Evolutionary conservation across 2,113 vertebrate genomes (phyloP), one percentile per base, ranked within the genome.

Genomic region (Sardina pilchardus): DNA sequence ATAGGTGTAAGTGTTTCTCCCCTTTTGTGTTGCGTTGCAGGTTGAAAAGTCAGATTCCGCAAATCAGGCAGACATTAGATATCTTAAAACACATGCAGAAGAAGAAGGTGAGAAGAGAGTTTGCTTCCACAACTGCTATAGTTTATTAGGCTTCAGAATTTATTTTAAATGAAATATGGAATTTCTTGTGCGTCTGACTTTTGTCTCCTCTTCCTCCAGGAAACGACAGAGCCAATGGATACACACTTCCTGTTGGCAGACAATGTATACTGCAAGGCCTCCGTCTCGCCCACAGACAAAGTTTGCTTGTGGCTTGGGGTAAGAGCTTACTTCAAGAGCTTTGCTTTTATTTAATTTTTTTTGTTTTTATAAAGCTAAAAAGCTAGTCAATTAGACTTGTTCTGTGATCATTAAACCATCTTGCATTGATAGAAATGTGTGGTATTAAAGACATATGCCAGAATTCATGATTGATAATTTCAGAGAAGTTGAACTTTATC

Each of bases 11-110:
- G 26, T 44, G 14, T 42, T n/a, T 84, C 21, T 84, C 21, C 19
- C 86, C 56, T 91, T 83, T 87, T 86, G 81, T 45, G 90, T 90
- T 88, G 95, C 88, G 88, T 89, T 90, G 87, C 88, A 99, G 98
- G 94, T 96, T 99, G 94, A 99, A 99, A 96, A 95, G 92, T 91
- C 98, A 99, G 94, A 99, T 99, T 92, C 98, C 98, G 87, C 98
- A 99, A 95, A 99, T 99, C 94, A 99, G 97, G 94, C 97, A 99
- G 94, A 99, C 98, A 39, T 95, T 99, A 95, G 97, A 99, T 95
- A 99, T 99, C 93, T 96, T 99, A 88, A 97, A 96, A 90, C 97
- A 99, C 94, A 99, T 99, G 98, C 98, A 99, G 95, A 99, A 99
- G 96, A 99, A 99, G 91, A 99, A 98, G 96, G 98, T 99, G 93